Conservation (phyloP, 2,797 vertebrate genomes). For the Alcedo atthis region DNA sequence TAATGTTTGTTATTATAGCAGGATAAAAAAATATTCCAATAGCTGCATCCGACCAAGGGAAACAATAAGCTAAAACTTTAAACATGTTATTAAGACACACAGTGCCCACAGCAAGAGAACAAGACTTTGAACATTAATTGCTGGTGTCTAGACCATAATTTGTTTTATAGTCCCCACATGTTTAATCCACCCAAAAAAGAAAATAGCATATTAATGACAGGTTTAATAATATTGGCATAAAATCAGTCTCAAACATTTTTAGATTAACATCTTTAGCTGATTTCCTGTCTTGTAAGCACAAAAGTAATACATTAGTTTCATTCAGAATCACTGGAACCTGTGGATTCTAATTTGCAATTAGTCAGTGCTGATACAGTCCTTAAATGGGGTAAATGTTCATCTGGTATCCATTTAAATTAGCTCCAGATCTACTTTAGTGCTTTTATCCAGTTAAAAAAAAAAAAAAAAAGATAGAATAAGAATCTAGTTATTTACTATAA, state of each 20-base stretch:
- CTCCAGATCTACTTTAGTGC: not conserved
- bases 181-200: constrained; percentile 7
- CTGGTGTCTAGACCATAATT: constrained; percentile 33
- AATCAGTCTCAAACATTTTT: constrained; percentile 20
- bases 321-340: not conserved
- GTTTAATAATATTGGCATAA: constrained; percentile 15
- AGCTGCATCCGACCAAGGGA: constrained; percentile 22
- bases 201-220: not conserved
- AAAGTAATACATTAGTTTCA: not conserved
- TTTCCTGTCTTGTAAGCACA: constrained; percentile 19
- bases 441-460: not conserved
- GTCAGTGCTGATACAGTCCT: not conserved
- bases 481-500: not conserved
- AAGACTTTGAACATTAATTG: constrained; percentile 29
- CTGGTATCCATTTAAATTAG: not conserved
- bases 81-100: constrained; percentile 63
- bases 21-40: constrained; percentile 17
- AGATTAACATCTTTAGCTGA: constrained; percentile 39
- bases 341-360: not conserved
- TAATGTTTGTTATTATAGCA: constrained; percentile 38
- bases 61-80: constrained; percentile 60
- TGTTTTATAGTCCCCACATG: not conserved
- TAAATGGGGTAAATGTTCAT: not conserved
- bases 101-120: constrained; percentile 43
- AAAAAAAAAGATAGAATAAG: not conserved